Base-by-base conservation (phyloP, 2,797 vertebrate species). In the Microhierax caerulescens region DNA sequence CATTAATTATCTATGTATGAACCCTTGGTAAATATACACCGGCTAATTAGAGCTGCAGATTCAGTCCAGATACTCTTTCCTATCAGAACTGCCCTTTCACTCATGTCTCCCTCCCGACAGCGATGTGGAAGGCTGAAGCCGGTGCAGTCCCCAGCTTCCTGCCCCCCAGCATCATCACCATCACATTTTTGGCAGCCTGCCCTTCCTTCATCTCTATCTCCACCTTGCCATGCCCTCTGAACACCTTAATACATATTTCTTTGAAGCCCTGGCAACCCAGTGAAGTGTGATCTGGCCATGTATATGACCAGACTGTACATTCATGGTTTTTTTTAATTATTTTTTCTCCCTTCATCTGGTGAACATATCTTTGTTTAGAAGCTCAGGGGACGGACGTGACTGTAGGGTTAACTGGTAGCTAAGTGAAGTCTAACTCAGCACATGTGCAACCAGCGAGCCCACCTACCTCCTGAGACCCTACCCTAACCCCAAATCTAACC, bases 241-340 rank as follows among this genome's bases (percentile, higher is more conserved):
- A 34, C 45, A 20, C 22, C 43, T 18, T 28, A 20, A 5, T 21
- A 2, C 34, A 23, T 12, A 2, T 18, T 20, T 72, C 19, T 25
- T 13, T 19, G 59, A 27, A 79, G 48, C 2, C 10, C 50, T 76
- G 45, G 27, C 20, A 54, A 3, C 32, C 13, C 5, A 4, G 9
- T 34, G 8, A 16, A 34, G 13, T 32, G 37, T 2, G 3, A 54
- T 57, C 34, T 50, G 39, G 21, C 27, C 3, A 1, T 5, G 5
- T 12, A 3, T 45, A 3, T 45, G 28, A 50, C 5, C 30, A 59
- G 25, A 23, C 1, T 41, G 4, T 18, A 23, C 6, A 4, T 43
- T 64, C 7, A 3, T 30, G 5, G 3, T 0, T 5, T 19, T 23
- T 19, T 47, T 64, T 20, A 2, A 7, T 28, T 53, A 2, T 10